Evolutionary conservation across 2,888 invertebrate species (phyloP).

Genomic region (Elysia crispata): DNA sequence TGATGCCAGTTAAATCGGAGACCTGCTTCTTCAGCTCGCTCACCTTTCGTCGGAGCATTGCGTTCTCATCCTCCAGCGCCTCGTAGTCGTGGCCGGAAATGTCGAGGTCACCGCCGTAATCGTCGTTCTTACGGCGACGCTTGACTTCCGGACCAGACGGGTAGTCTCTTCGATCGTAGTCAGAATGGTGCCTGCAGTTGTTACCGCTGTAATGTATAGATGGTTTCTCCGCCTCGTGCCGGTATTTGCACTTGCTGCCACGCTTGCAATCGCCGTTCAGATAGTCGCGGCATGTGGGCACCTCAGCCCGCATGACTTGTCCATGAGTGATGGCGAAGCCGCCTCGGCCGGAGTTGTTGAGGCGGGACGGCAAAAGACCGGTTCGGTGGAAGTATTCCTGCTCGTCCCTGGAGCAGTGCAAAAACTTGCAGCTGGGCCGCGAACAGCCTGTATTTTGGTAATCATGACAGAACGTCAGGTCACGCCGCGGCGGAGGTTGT

Average conservation of each 20-base stretch:
- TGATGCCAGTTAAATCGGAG: conserved; percentile 85
- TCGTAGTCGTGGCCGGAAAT: conserved; percentile 26
- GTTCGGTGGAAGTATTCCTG: conserved; percentile 85
- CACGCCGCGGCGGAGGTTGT: conserved; percentile 61
- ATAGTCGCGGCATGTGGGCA: conserved; percentile 82
- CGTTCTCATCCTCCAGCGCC: conserved; percentile 83
- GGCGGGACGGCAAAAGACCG: conserved; percentile 83
- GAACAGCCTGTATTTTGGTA: conserved; percentile 86
- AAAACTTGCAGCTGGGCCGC: conserved; percentile 86
- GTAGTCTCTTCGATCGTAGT: conserved; percentile 44
- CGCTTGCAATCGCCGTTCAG: conserved; percentile 81
- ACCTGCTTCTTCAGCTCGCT: conserved; percentile 85
- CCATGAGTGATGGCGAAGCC: conserved; percentile 59
- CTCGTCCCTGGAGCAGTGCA: conserved; percentile 86
- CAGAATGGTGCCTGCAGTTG: conserved; percentile 43
- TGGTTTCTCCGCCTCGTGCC: conserved; percentile 73
- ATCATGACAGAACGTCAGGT: conserved; percentile 80
- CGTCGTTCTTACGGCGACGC: conserved; percentile 65
- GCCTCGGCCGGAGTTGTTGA: conserved; percentile 67
- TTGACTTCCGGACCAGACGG: conserved; percentile 60
- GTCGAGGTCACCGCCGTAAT: conserved; percentile 38
- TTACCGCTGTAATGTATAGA: neutral
- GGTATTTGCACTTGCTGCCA: conserved; percentile 79
- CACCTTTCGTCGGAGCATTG: conserved; percentile 83
- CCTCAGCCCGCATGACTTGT: conserved; percentile 65